Conservation (phyloP, 2,797 vertebrate species). For the Eremophila alpestris region DNA sequence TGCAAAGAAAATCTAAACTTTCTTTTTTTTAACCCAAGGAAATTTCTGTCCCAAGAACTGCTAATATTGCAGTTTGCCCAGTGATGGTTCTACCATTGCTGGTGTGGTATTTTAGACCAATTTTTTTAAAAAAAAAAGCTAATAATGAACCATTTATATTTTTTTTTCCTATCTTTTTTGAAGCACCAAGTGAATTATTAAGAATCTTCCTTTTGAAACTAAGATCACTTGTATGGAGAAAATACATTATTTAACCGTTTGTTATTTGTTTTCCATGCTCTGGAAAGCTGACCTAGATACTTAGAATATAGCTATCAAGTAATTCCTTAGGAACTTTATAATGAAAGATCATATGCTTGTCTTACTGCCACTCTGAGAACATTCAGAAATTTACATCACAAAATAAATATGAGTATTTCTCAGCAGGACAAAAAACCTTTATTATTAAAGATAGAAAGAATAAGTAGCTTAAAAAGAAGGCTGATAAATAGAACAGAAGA, state of each 20-base stretch:
- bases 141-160: neutral
- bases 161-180: neutral
- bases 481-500: neutral
- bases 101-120: neutral
- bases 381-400: neutral
- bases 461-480: neutral
- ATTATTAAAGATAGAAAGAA: neutral
- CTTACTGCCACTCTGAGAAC: neutral
- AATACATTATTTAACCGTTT: constrained; percentile 21
- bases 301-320: neutral
- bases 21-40: neutral
- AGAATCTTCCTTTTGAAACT: neutral
- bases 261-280: neutral
- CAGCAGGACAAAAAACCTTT: neutral
- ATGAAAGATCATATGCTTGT: neutral
- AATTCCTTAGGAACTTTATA: neutral
- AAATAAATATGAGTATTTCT: neutral
- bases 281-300: neutral
- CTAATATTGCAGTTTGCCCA: neutral
- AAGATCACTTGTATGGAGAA: neutral
- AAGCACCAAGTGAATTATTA: neutral
- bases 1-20: neutral
- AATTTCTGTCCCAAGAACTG: neutral
- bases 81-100: neutral
- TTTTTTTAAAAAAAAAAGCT: neutral